These are phyloP conservation scores for Carettochelys insculpta DNA, from an alignment of 2,113 vertebrate genomes.

Conservation along the genomic window DNA sequence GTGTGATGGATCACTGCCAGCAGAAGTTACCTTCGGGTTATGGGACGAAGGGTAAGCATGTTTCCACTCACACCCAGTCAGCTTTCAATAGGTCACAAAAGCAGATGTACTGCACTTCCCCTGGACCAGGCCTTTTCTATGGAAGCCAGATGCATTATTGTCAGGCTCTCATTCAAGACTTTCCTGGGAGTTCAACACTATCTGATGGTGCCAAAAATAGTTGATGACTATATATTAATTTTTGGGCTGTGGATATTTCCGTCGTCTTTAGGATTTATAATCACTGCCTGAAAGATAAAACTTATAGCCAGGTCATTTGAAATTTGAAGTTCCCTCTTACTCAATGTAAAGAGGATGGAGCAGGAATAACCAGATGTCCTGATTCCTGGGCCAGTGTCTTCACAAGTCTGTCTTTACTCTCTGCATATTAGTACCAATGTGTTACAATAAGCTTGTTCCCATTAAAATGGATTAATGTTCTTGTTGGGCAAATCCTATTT, in stretches of 20 bases:
- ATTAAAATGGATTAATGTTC: neutral
- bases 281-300: neutral
- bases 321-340: neutral
- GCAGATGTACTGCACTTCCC: neutral
- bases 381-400: neutral
- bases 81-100: neutral
- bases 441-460: neutral
- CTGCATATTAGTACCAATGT: neutral
- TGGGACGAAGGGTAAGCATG: neutral
- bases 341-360: neutral
- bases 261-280: neutral
- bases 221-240: neutral
- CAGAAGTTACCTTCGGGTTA: neutral
- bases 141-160: neutral
- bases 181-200: neutral
- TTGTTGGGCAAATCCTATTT: neutral
- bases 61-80: neutral
- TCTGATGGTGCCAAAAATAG: neutral
- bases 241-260: neutral
- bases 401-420: neutral
- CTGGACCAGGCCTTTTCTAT: neutral
- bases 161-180: neutral
- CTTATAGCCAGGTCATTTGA: neutral
- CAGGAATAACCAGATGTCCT: neutral
- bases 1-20: neutral